phyloP scores from a whole-genome alignment of 1,140 invertebrate genomes.

The Aphelenchoides fujianensis region DNA sequence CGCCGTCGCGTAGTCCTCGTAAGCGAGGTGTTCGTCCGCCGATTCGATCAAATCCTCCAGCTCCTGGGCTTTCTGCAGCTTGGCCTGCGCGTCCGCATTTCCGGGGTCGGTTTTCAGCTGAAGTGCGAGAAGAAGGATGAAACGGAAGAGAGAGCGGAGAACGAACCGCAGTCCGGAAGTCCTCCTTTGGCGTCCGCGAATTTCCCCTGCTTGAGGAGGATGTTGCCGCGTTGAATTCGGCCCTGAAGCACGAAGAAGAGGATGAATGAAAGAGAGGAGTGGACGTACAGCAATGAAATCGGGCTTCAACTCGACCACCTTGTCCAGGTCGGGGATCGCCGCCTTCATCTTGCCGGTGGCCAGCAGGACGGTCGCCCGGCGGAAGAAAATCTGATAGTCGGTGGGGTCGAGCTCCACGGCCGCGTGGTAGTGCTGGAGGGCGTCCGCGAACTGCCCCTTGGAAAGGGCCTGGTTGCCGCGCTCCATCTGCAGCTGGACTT shows the following conservation, averaged over 20 bases:
- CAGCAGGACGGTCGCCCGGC: slow-evolving; percentile 88
- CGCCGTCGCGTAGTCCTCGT: slow-evolving; percentile 72
- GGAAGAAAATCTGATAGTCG: slow-evolving; percentile 83
- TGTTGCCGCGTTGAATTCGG: slow-evolving; percentile 76
- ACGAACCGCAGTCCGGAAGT: slow-evolving; percentile 76
- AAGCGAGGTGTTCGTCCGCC: slow-evolving; percentile 71
- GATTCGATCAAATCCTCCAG: slow-evolving; percentile 70
- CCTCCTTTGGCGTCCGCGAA: slow-evolving; percentile 71
- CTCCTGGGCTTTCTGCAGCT: slow-evolving; percentile 70
- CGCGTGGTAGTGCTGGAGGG: slow-evolving; percentile 92
- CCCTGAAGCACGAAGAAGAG: slow-evolving; percentile 70
- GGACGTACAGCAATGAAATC: slow-evolving; percentile 78
- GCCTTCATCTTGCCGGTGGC: slow-evolving; percentile 91
- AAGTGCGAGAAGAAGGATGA: slow-evolving; percentile 45
- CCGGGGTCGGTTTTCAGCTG: slow-evolving; percentile 74
- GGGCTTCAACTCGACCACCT: slow-evolving; percentile 84
- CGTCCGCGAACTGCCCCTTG: slow-evolving; percentile 85
- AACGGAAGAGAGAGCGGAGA: slow-evolving; percentile 64
- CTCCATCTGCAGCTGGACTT: slow-evolving; percentile 47
- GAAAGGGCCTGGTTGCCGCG: slow-evolving; percentile 38
- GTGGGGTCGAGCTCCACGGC: slow-evolving; percentile 92
- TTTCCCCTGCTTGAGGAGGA: slow-evolving; percentile 71
- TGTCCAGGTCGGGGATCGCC: slow-evolving; percentile 85
- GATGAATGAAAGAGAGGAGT: slow-evolving; percentile 11
- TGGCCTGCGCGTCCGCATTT: slow-evolving; percentile 73